These are phyloP conservation scores for Drosophila atripex DNA, from an alignment of 2,888 invertebrate genomes.

Conservation along the genomic window DNA sequence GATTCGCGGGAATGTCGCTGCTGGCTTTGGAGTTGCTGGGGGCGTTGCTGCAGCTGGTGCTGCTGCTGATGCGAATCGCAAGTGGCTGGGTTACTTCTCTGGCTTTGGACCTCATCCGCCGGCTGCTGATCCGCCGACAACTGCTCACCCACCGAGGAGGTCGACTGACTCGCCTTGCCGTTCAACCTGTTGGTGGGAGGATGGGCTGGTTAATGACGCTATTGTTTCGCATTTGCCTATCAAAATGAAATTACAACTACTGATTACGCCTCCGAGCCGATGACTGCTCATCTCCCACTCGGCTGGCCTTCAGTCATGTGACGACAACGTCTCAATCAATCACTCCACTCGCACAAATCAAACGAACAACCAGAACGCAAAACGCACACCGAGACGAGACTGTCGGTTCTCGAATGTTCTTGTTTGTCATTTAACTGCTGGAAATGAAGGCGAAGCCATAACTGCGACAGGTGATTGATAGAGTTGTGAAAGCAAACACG, in stretches of 20 bases:
- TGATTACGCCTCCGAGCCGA: slow-evolving; percentile 10
- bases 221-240: slow-evolving; percentile 59
- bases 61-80: slow-evolving; percentile 78
- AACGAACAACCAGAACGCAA: slow-evolving; percentile 18
- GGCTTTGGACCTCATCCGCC: slow-evolving; percentile 64
- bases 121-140: slow-evolving; percentile 32
- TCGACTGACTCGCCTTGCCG: slow-evolving; percentile 57
- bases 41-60: slow-evolving; percentile 58
- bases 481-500: slow-evolving; percentile 25
- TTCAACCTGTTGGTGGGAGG: slow-evolving; percentile 53
- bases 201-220: slow-evolving; percentile 51
- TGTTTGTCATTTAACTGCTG: slow-evolving; percentile 25
- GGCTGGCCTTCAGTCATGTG: slow-evolving; percentile 36
- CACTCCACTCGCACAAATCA: slow-evolving; percentile 21
- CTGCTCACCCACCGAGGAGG: slow-evolving; percentile 46
- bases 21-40: slow-evolving; percentile 48
- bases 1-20: slow-evolving; percentile 49
- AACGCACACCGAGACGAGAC: slow-evolving; percentile 8
- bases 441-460: not conserved
- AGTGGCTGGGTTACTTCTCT: slow-evolving; percentile 68
- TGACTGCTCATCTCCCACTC: slow-evolving; percentile 7
- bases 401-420: slow-evolving; percentile 17
- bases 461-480: slow-evolving; percentile 25
- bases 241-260: slow-evolving; percentile 17
- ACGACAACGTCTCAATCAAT: slow-evolving; percentile 41